Evolutionary conservation across 2,888 invertebrate genomes (phyloP).

Genomic region (Parnassius mnemosyne): DNA sequence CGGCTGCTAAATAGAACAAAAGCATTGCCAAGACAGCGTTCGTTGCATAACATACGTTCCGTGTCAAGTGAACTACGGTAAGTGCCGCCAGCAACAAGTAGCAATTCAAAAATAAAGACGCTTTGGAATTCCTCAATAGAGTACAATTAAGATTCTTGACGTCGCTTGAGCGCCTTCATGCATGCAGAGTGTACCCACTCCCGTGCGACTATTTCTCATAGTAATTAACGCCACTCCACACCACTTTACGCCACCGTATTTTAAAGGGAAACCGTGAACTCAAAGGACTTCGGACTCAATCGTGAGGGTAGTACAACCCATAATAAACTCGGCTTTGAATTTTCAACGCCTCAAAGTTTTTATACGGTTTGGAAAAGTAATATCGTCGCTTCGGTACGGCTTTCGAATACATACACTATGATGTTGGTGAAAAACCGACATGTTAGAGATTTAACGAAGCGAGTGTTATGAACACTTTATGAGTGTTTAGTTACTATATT

Average conservation of each 20-base stretch:
- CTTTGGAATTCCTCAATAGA: constrained; percentile 68
- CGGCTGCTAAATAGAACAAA: constrained; percentile 42
- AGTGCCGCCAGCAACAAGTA: constrained; percentile 59
- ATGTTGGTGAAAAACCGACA: constrained; percentile 34
- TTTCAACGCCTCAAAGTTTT: constrained; percentile 57
- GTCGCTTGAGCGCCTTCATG: constrained; percentile 54
- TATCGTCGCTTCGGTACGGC: constrained; percentile 40
- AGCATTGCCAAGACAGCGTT: constrained; percentile 46
- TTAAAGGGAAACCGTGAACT: background rate
- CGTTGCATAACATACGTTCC: constrained; percentile 35
- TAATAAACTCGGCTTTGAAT: constrained; percentile 45
- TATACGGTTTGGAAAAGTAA: constrained; percentile 46
- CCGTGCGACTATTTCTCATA: constrained; percentile 13
- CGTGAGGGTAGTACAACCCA: constrained; percentile 42
- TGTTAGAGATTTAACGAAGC: constrained; percentile 28
- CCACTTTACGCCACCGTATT: background rate
- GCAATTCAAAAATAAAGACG: constrained; percentile 66
- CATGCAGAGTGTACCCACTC: constrained; percentile 50
- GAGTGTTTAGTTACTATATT: constrained; percentile 53
- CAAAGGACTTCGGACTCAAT: constrained; percentile 54
- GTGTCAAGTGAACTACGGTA: constrained; percentile 46
- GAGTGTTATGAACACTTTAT: constrained; percentile 42
- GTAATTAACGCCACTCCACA: constrained; percentile 5
- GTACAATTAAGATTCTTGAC: constrained; percentile 74
- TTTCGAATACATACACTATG: constrained; percentile 7